Evolutionary conservation across 1,140 invertebrate species (phyloP), one percentile per base, ranked within the genome.

Genomic region (Microplitis demolitor): DNA sequence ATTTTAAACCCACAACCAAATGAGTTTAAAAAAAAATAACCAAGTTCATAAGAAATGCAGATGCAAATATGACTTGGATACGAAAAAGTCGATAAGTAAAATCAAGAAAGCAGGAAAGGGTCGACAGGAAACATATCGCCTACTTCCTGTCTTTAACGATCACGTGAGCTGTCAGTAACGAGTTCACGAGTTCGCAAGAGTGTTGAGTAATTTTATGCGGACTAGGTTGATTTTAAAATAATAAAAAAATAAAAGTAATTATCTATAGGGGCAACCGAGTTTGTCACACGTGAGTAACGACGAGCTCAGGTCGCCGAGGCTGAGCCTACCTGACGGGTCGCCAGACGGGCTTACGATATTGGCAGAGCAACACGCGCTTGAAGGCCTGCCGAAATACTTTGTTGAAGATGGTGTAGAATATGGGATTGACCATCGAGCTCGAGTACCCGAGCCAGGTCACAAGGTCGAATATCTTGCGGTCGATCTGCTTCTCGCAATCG

Each of bases 361-460:
- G 78, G 71, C 95, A 97, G 33, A 92, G 85, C n/a, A 97, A 82
- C 1, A 97, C 94, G 81, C 95, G 94, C 78, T 95, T 93, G 84
- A 98, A 98, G 0, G 96, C 94, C 80, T 96, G 92, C 51, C 96
- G 87, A 84, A 97, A 97, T 50, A 96, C 93, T 82, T 96, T 95
- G 86, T 98, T 98, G 87, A 98, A 97, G 72, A 97, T 95, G 2
- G 96, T 97, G 83, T 97, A 97, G 85, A 97, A 96, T 74, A 97
- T 95, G 0, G 96, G 96, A 87, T 98, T 98, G 9, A 97, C 94
- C 91, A 96, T 96, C 3, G 95, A 96, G 78, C 94, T 96, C 37
- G 95, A 93, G 84, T 97, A 98, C 51, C 96, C 96, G 39, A 98
- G 87, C 96, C 96, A 98, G 13, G 94, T 93, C 24, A 94, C 93